Base-by-base conservation (phyloP, 30 jellyfish, hydroid and myxozoan species). In the Calvadosia cruxmelitensis region DNA sequence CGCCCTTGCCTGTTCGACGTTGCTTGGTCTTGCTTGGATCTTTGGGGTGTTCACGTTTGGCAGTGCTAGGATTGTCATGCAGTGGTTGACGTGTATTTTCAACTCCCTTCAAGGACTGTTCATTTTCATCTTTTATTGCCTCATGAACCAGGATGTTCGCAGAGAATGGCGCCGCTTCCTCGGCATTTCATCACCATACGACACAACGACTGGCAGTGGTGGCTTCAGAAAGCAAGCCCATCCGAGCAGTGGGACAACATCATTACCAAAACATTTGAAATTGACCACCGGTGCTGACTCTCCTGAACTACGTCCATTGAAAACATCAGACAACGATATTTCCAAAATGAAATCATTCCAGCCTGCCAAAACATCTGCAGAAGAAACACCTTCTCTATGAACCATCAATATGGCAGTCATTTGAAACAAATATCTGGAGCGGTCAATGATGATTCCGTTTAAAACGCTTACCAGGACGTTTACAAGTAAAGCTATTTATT, bases 31-130 rank as follows among this genome's bases (percentile, higher is more conserved):
- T 50, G 68, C 89, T 12, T 77, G 89, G 89, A 36, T 62, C 1
- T 53, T 77, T 42, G 89, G 89, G 30, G 65, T 77, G 25, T 10
- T 77, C 26, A 78, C 89, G 13, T 27, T 77, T 25, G 81, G 62
- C 25, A 73, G 42, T 33, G 23, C 68, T 29, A 53, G 28, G 7
- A 57, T 51, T 65, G 49, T 68, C 5, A 51, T 77, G 33, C 81
- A 77, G 70, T 66, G 68, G 5, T 50, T 77, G 15, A 67, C 68
- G 63, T 77, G 80, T 49, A 52, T 70, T 2, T 50, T 77, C 67
- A 77, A 77, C 68, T 77, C 89, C 2, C 76, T 77, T 1, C 89
- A 77, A 77, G 89, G 89, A 30, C 62, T 77, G 29, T 77, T 77
- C 70, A 77, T 77, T 23, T 77, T 77, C 50, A 30, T 77, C 53